Conservation (phyloP, 1,140 invertebrate species). For the Drepana arcuata region DNA sequence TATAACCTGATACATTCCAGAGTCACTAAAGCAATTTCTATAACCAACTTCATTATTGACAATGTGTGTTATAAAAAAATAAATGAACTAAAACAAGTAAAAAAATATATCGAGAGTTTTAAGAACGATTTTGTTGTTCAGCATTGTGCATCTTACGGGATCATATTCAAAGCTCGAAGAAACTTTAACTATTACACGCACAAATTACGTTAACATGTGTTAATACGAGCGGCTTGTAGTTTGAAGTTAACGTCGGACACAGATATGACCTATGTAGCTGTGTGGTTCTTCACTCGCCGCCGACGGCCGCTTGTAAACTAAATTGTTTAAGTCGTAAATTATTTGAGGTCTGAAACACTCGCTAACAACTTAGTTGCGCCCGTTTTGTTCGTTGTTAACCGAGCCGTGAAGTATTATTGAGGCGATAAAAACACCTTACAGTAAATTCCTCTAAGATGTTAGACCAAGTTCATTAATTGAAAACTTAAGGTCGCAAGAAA, state of each 20-base stretch:
- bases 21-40: no score
- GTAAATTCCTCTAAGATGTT: no score
- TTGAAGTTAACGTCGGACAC: conserved; percentile 40
- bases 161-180: conserved; percentile 15
- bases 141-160: no score
- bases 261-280: conserved; percentile 50
- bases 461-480: no score
- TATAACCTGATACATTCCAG: no score
- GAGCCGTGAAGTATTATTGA: conserved; percentile 29
- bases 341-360: conserved; percentile 44
- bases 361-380: conserved; percentile 25
- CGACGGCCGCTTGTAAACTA: conserved; percentile 35
- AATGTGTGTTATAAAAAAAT: no score
- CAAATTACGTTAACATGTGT: conserved; percentile 31
- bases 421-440: conserved; percentile 23
- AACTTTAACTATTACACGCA: conserved; percentile 26
- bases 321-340: conserved; percentile 54
- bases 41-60: no score
- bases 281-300: conserved; percentile 24
- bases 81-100: no score
- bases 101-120: no score
- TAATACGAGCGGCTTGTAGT: conserved; percentile 21
- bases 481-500: no score
- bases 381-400: conserved; percentile 34
- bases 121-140: no score